Evolutionary conservation across 2,113 vertebrate genomes (phyloP).

Genomic region (Triplophysa tibetana): DNA sequence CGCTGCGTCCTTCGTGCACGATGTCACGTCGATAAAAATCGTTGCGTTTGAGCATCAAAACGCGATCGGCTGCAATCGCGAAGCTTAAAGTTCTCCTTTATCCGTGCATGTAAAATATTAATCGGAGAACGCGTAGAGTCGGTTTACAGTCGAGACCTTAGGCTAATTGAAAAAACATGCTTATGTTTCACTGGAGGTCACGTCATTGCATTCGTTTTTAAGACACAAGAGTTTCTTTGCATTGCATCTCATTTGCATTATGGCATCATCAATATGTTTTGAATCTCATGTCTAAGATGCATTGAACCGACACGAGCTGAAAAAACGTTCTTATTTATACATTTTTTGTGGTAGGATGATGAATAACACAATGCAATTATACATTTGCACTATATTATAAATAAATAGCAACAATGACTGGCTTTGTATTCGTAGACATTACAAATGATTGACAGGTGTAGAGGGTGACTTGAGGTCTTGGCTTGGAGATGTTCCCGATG

Average conservation of each 20-base stretch:
- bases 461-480: neutral
- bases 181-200: neutral
- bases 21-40: neutral
- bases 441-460: neutral
- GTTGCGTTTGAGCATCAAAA: neutral
- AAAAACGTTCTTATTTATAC: neutral
- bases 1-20: conserved; percentile 27
- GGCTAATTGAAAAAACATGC: conserved; percentile 30
- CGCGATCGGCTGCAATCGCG: neutral
- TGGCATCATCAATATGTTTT: neutral
- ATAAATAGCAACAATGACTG: neutral
- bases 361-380: neutral
- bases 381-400: neutral
- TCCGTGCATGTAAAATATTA: conserved; percentile 11
- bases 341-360: neutral
- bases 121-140: conserved; percentile 9
- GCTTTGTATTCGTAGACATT: neutral
- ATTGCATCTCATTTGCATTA: neutral
- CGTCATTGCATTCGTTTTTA: neutral
- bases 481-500: neutral
- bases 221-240: neutral
- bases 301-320: neutral
- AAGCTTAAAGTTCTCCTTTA: neutral
- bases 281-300: neutral
- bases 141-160: neutral